phyloP scores from a whole-genome alignment of 2,888 invertebrate genomes.

The Maniola hyperantus region DNA sequence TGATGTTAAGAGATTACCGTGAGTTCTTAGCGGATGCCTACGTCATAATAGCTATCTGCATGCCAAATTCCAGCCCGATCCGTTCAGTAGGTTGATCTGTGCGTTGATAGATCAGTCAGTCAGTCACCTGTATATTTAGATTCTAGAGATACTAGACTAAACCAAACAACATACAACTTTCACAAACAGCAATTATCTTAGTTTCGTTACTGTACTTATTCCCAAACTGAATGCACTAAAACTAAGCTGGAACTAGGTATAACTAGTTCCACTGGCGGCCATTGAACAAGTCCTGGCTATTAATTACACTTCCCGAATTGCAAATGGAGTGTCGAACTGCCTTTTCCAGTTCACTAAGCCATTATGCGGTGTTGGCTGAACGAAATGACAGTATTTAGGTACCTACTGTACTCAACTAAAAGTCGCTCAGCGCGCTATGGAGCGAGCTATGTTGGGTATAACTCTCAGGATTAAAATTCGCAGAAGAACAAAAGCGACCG shows the following conservation, averaged over 20 bases:
- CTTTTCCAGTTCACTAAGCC: neutral
- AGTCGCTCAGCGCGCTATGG: too few relatives aligned
- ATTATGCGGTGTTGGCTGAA: neutral
- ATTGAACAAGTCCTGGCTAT: slow-evolving; percentile 5
- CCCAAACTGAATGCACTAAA: neutral
- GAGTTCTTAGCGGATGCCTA: too few relatives aligned
- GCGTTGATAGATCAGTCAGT: too few relatives aligned
- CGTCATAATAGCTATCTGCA: too few relatives aligned
- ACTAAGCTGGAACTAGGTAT: slow-evolving; percentile 1
- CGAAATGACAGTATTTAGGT: neutral
- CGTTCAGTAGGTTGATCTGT: too few relatives aligned
- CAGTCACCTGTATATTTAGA: too few relatives aligned
- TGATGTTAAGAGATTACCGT: too few relatives aligned
- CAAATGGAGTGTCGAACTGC: slow-evolving; percentile 12
- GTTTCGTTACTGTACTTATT: neutral
- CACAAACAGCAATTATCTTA: neutral
- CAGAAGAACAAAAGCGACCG: too few relatives aligned
- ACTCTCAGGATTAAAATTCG: too few relatives aligned
- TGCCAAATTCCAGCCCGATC: too few relatives aligned
- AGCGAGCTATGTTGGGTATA: too few relatives aligned
- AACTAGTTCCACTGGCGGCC: slow-evolving; percentile 8
- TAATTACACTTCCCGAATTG: slow-evolving; percentile 17
- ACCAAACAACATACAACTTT: neutral
- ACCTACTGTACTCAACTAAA: neutral
- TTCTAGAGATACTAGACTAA: too few relatives aligned